phyloP scores from a whole-genome alignment of 2,888 invertebrate species.

The Drosophila yooni region DNA sequence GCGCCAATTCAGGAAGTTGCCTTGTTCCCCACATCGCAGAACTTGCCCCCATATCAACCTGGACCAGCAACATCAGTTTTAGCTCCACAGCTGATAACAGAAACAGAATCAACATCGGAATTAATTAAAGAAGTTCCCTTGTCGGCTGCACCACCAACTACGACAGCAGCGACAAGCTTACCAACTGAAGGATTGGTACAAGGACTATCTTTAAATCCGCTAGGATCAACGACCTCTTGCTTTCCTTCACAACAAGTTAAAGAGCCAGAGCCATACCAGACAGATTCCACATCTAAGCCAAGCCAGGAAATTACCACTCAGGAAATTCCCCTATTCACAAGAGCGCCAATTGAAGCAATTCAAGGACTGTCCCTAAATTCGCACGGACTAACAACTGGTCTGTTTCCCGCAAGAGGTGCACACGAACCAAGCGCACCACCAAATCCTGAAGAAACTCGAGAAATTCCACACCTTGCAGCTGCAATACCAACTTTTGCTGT shows the following conservation, averaged over 20 bases:
- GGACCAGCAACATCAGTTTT: not conserved
- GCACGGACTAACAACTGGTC: not conserved
- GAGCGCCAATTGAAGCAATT: not conserved
- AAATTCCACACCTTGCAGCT: not conserved
- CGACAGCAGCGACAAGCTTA: not conserved
- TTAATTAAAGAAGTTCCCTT: slow-evolving; percentile 18
- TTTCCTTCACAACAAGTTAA: slow-evolving; percentile 26
- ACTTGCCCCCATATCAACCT: slow-evolving; percentile 2
- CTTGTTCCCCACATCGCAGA: slow-evolving; percentile 5
- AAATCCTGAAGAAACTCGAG: not conserved
- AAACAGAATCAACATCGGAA: not conserved
- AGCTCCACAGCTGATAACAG: not conserved
- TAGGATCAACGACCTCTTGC: slow-evolving; percentile 12
- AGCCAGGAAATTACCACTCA: slow-evolving; percentile 3
- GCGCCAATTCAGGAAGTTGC: slow-evolving; percentile 1
- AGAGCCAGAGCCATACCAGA: not conserved
- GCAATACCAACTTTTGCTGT: not conserved
- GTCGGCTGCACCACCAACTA: slow-evolving; percentile 35
- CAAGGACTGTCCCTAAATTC: not conserved
- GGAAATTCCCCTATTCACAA: slow-evolving; percentile 3
- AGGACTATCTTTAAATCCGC: slow-evolving; percentile 10
- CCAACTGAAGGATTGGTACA: slow-evolving; percentile 3
- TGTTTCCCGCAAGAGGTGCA: slow-evolving; percentile 14
- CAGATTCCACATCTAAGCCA: not conserved
- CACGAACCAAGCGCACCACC: slow-evolving; percentile 1